Evolutionary conservation across 2,113 vertebrate species (phyloP).

Genomic region (Phalacrocorax pelagicus): DNA sequence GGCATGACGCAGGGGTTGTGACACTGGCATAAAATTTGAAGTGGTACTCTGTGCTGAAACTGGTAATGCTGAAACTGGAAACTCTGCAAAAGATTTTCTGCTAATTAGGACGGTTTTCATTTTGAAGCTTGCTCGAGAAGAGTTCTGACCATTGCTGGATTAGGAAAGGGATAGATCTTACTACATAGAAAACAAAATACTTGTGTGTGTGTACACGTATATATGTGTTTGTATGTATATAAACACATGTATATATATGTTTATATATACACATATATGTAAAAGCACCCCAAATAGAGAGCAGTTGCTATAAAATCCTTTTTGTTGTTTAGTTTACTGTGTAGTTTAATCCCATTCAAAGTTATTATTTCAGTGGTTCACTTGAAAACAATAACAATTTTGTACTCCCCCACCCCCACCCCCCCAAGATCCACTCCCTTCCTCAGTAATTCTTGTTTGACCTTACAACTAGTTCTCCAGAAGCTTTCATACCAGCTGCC

Average conservation of each 20-base stretch:
- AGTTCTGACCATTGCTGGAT: not conserved
- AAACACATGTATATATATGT: no score
- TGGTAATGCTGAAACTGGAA: not conserved
- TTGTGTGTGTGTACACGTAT: fast-evolving
- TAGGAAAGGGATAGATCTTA: not conserved
- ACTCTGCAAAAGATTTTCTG: not conserved
- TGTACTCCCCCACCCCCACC: conserved; percentile 4
- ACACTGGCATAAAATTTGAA: not conserved
- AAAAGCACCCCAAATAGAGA: not conserved
- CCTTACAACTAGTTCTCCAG: not conserved
- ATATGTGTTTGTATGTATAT: fast-evolving
- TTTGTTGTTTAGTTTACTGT: not conserved
- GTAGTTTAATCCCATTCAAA: conserved; percentile 21
- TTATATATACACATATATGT: no score
- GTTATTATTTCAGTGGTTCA: conserved; percentile 2
- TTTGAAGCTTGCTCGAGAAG: not conserved
- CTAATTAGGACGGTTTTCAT: not conserved
- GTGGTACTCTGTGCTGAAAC: not conserved
- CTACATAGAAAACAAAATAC: not conserved
- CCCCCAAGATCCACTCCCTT: conserved; percentile 38
- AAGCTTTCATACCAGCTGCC: not conserved
- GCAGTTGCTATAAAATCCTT: not conserved
- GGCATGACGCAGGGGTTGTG: not conserved
- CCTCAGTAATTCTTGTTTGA: conserved; percentile 34
- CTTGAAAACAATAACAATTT: conserved; percentile 43